Base-by-base conservation (phyloP, 1,140 invertebrate species). In the Eueides isabella region DNA sequence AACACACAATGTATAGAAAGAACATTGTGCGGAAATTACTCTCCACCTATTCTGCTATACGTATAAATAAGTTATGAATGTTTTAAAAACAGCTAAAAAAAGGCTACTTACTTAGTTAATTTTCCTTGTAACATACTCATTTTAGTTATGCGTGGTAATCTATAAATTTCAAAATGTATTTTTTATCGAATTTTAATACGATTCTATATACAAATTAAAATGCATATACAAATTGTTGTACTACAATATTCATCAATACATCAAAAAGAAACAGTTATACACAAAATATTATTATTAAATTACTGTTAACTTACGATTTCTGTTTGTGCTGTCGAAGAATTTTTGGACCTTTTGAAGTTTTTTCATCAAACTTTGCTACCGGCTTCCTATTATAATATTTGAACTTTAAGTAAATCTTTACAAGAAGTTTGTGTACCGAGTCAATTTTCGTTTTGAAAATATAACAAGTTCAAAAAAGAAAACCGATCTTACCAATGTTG, bases 101-200 rank as follows among this genome's bases (percentile, higher is more conserved):
- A n/a, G n/a, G 1, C 12, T 23, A 70, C 74, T 75, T 76, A 82
- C 81, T 73, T 72, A 61, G 66, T 65, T 31, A 75, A 63, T n/a
- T 66, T 38, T 14, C 61, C 41, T 75, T 79, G 77, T 33, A 78
- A 65, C 44, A 78, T 65, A 28, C 76, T 55, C 77, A 80, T 77
- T 67, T 77, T 73, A 4, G 76, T 80, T 19, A 82, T 67, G 29
- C 80, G 71, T 33, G 72, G 72, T 38, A 66, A 71, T 28, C 76
- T 80, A 66, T 44, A 65, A 30, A n/a, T n/a, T 19, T 26, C 19
- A 55, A 26, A 31, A 28, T 23, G 4, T 65, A 12, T 35, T 14
- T 0, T 26, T 19, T 38, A 66, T 29, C 9, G 2, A 35, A 66
- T 41, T 44, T 38, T 38, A 16, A 38, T 38, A 16, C 16, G 0